Evolutionary conservation across 2,113 vertebrate species (phyloP), one percentile per base, ranked within the genome.

Genomic region (Indri indri): DNA sequence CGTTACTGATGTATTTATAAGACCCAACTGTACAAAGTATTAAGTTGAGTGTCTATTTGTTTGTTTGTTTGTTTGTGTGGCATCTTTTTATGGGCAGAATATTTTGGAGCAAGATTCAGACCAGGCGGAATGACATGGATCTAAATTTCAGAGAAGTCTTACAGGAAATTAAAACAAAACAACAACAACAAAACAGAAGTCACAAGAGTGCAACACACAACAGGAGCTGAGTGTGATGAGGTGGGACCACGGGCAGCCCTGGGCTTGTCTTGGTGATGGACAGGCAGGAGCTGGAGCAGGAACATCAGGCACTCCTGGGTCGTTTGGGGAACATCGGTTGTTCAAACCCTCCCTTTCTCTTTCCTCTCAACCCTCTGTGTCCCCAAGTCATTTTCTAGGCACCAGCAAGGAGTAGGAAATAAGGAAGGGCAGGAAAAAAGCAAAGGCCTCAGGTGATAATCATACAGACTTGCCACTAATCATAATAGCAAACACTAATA

Each of bases 101-200:
- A 63, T 80, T 76, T 40, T 81, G 74, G 61, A 71, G 8, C 30
- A 42, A 71, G 34, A 66, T 61, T 68, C 71, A 83, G 37, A 32
- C 34, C 2, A 30, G 45, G 47, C 81, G 68, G 81, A 70, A 85
- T 47, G 42, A 61, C 37, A 9, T 23, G 10, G 14, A 50, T 89
- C 8, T 91, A n/a, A 89, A 90, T 95, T 85, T 97, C 77, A 73
- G 66, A 71, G 40, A 81, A 71, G 13, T 73, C 14, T 50, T 82
- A 52, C 1, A 66, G 59, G 37, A 92, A 61, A 94, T 73, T 42
- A 81, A 88, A 74, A 57, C 34, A 42, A 80, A 70, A n/a, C 40
- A 76, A 76, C 9, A 45, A 42, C 17, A 76, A 77, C 4, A 25
- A 34, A 68, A 37, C 3, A 30, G 8, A 74, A 45, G 12, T 52